Conservation (phyloP, 2,888 invertebrate genomes). For the Argyresthia goedartella region DNA sequence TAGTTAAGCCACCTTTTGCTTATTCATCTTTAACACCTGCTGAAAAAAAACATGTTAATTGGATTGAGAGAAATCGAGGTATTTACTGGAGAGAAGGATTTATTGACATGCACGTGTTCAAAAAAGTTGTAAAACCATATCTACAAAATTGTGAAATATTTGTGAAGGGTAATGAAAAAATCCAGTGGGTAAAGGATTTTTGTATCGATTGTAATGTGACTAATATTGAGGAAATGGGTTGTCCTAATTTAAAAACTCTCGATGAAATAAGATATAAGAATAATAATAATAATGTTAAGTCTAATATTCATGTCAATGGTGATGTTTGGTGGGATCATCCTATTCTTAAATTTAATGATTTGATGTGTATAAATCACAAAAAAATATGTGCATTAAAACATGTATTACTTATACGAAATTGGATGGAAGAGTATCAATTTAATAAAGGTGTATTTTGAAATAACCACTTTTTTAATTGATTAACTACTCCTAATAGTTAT, state of each 20-base stretch:
- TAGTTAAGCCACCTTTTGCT: slow-evolving; percentile 5
- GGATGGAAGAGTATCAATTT: no score
- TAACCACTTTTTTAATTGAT: no score
- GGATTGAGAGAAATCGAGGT: slow-evolving; percentile 4
- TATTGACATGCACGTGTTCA: slow-evolving; percentile 3
- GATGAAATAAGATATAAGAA: background rate
- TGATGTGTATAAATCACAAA: background rate
- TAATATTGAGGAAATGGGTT: background rate
- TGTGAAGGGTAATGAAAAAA: slow-evolving; percentile 7
- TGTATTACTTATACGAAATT: background rate
- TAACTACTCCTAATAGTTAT: no score
- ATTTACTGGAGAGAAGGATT: slow-evolving; percentile 4
- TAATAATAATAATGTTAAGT: background rate
- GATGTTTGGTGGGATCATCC: no score
- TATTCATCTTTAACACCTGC: slow-evolving; percentile 1
- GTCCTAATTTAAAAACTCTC: background rate
- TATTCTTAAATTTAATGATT: background rate
- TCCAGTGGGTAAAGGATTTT: slow-evolving; percentile 5
- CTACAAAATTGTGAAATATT: background rate
- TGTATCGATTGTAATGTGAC: background rate
- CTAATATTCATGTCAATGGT: no score
- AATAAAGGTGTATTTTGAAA: no score
- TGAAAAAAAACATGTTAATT: slow-evolving; percentile 3
- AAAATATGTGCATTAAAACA: background rate
- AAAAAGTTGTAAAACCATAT: background rate